phyloP scores from a whole-genome alignment of 2,113 vertebrate species.

The Petromus typicus region DNA sequence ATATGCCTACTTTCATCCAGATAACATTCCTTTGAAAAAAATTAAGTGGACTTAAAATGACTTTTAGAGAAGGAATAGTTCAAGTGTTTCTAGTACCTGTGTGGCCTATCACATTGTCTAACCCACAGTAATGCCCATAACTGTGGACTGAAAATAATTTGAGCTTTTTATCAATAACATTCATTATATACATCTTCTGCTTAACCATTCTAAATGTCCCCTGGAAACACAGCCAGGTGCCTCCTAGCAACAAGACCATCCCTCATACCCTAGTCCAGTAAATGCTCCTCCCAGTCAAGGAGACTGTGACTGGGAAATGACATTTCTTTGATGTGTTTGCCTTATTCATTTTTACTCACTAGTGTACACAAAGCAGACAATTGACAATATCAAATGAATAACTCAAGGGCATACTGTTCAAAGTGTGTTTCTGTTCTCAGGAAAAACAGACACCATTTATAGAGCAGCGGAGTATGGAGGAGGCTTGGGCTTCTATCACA shows the following conservation, averaged over 20 bases:
- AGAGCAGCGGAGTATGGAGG: not conserved
- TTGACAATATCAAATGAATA: not conserved
- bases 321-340: not conserved
- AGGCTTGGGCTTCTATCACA: not conserved
- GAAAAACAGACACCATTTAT: not conserved
- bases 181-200: not conserved
- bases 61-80: not conserved
- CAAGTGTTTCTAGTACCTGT: not conserved
- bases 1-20: not conserved
- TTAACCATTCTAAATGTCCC: not conserved
- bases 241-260: not conserved
- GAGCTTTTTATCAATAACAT: not conserved
- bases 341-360: not conserved
- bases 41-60: not conserved
- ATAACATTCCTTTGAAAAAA: not conserved
- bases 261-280: not conserved
- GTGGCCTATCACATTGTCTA: no score
- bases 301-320: not conserved
- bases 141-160: not conserved
- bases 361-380: not conserved
- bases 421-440: not conserved
- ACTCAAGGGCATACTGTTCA: not conserved
- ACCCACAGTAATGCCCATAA: not conserved
- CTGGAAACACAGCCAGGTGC: not conserved
- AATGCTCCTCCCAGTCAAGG: not conserved